phyloP scores from a whole-genome alignment of 2,797 vertebrate genomes.

The Sebastes hopkinsi region DNA sequence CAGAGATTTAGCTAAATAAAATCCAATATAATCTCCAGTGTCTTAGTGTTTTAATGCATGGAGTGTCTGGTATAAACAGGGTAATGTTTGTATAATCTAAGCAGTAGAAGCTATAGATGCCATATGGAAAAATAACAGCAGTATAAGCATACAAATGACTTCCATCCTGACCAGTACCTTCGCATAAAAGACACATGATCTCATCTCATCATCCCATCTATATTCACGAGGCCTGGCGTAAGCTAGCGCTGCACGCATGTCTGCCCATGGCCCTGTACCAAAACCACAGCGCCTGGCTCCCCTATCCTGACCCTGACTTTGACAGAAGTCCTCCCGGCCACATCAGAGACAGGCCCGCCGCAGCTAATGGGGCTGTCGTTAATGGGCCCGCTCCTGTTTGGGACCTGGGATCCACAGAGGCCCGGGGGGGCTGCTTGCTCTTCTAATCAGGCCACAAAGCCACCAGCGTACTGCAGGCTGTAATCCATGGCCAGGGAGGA shows the following conservation, averaged over 20 bases:
- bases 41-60: constrained; percentile 24
- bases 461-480: constrained; percentile 59
- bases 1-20: constrained; percentile 24
- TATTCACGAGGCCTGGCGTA: constrained; percentile 55
- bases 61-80: constrained; percentile 14
- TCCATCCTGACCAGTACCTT: constrained; percentile 60
- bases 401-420: constrained; percentile 48
- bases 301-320: constrained; percentile 61
- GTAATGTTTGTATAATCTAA: constrained; percentile 30
- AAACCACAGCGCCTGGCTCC: constrained; percentile 68
- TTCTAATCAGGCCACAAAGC: constrained; percentile 78
- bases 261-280: constrained; percentile 63
- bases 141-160: constrained; percentile 51
- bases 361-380: constrained; percentile 77
- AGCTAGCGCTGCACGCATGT: constrained; percentile 48
- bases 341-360: constrained; percentile 68
- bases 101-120: constrained; percentile 5
- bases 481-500: constrained; percentile 68
- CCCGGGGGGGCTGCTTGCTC: constrained; percentile 48
- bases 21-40: constrained; percentile 18
- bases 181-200: constrained; percentile 50
- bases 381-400: constrained; percentile 75
- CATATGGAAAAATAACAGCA: constrained; percentile 50
- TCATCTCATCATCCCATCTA: constrained; percentile 68
- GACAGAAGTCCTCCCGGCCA: constrained; percentile 69